A percentile compares a stretch with the other conserved stretches of the same genome.
Evolutionary conservation across 2,888 invertebrate genomes (phyloP).

Genomic region (Spatulosminthurus flaviceps): DNA sequence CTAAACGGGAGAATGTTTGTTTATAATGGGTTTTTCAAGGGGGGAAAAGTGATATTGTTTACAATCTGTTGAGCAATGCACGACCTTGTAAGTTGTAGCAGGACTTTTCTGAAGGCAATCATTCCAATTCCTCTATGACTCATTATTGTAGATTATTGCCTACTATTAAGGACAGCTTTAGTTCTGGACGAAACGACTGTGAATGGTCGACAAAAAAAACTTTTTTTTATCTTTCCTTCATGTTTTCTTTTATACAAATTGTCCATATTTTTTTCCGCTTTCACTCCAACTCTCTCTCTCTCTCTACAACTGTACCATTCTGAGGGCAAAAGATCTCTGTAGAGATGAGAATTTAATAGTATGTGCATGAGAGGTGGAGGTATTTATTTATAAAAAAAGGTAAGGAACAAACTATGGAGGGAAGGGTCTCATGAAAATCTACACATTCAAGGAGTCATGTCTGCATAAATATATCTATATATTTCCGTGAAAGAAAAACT

Average conservation of each 20-base stretch:
- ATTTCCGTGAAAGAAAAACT: constrained; percentile 6
- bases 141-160: constrained; percentile 6
- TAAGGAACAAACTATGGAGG: not conserved
- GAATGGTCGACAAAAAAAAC: not conserved
- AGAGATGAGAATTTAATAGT: too few relatives aligned
- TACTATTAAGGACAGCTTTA: not conserved
- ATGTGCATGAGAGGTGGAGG: not conserved
- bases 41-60: constrained; percentile 11
- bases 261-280: too few relatives aligned
- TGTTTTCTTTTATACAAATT: too few relatives aligned
- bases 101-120: not conserved
- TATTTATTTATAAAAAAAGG: not conserved
- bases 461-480: not conserved
- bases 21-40: not conserved
- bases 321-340: too few relatives aligned
- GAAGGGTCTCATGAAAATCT: constrained; percentile 1
- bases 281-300: too few relatives aligned
- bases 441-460: not conserved
- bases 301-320: too few relatives aligned
- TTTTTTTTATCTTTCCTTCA: not conserved
- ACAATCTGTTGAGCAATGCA: constrained; percentile 14
- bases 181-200: not conserved
- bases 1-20: not conserved
- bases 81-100: not conserved
- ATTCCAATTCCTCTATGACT: not conserved